Conservation (phyloP, 2,797 vertebrate genomes). For the Champsocephalus gunnari region DNA sequence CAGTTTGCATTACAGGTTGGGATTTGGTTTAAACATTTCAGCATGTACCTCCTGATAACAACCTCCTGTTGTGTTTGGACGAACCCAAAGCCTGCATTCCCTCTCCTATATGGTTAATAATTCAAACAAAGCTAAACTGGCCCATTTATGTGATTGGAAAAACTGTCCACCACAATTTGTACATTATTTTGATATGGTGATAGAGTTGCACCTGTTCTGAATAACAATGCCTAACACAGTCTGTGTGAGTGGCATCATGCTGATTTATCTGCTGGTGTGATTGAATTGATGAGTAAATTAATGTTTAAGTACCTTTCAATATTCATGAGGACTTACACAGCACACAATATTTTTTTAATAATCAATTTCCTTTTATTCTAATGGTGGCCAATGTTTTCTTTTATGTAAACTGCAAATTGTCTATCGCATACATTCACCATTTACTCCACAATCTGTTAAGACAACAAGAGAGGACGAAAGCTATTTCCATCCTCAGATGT, state of each 20-base stretch:
- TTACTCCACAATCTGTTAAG: slow-evolving; percentile 19
- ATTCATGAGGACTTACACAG: neutral
- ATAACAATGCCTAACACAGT: neutral
- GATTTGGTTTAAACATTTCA: neutral
- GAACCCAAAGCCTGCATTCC: neutral
- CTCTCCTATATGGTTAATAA: neutral
- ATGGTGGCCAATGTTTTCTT: neutral
- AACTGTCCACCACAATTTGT: neutral
- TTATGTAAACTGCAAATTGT: neutral
- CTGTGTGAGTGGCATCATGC: slow-evolving; percentile 1
- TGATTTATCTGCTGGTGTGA: slow-evolving; percentile 2
- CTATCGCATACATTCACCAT: neutral
- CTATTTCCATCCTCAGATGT: slow-evolving; percentile 44
- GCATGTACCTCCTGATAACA: neutral
- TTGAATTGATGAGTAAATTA: neutral
- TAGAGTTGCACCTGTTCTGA: neutral
- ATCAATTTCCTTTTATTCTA: slow-evolving; percentile 1
- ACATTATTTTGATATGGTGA: neutral
- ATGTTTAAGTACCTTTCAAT: neutral
- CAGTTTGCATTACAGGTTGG: neutral
- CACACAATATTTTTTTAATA: neutral
- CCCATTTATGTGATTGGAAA: neutral
- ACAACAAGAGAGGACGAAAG: slow-evolving; percentile 13
- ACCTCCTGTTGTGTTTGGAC: neutral
- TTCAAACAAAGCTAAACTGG: neutral